These are phyloP conservation scores for Diadegma fenestrale DNA, from an alignment of 2,888 invertebrate species.

Conservation along the genomic window DNA sequence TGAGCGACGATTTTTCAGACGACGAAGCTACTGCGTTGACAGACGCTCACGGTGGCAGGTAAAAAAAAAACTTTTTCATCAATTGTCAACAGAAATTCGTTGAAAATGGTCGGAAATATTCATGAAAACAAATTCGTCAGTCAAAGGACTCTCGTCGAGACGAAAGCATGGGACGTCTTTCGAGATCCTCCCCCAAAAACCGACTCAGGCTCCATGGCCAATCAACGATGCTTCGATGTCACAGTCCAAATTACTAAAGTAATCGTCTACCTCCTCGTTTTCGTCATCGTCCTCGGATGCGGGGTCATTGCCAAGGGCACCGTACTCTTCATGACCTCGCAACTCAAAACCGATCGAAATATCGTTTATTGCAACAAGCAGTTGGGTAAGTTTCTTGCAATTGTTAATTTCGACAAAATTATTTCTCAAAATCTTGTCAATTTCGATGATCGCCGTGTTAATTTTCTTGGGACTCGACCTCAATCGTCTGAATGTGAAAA, in stretches of 20 bases:
- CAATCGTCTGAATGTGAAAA: not conserved
- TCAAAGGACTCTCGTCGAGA: constrained; percentile 93
- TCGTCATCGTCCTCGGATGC: constrained; percentile 92
- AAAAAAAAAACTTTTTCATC: constrained; percentile 73
- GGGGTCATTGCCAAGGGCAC: constrained; percentile 96
- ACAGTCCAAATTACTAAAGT: constrained; percentile 94
- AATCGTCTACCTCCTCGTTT: constrained; percentile 93
- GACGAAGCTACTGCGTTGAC: constrained; percentile 95
- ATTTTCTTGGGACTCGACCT: not conserved
- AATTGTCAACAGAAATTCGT: not conserved
- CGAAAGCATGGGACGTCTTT: constrained; percentile 99
- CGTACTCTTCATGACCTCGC: constrained; percentile 96
- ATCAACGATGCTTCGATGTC: constrained; percentile 93
- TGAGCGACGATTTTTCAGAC: constrained; percentile 90
- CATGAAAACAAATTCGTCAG: constrained; percentile 83
- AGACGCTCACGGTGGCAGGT: constrained; percentile 97
- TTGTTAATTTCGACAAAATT: too few relatives aligned
- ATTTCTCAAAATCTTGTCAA: not conserved
- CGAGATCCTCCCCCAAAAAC: constrained; percentile 95
- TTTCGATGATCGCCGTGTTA: not conserved
- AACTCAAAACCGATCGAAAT: constrained; percentile 91
- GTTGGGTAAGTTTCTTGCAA: constrained; percentile 88
- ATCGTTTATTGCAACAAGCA: constrained; percentile 94
- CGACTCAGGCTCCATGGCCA: constrained; percentile 95
- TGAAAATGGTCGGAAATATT: constrained; percentile 4